Conservation (phyloP, 2,888 invertebrate species). For the Rhagophthalmus giganteus region DNA sequence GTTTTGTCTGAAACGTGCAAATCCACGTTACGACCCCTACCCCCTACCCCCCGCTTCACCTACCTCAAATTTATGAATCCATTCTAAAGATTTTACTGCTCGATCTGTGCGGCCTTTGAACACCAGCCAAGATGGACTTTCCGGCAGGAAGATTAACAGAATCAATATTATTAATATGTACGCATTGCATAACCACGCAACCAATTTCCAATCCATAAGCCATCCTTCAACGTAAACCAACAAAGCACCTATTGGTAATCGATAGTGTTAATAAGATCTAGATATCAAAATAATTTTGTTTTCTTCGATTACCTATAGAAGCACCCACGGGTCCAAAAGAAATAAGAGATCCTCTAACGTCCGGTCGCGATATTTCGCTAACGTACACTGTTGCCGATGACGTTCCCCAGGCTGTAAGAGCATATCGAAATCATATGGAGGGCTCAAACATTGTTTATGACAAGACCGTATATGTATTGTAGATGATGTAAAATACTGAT, state of each 20-base stretch:
- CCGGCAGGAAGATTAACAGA: neutral
- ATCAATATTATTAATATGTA: neutral
- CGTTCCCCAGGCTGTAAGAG: neutral
- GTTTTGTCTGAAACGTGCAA: no score
- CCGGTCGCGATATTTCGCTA: slow-evolving; percentile 63
- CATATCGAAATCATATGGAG: no score
- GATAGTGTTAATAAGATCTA: no score
- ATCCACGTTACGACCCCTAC: no score
- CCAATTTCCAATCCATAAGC: neutral
- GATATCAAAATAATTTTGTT: no score
- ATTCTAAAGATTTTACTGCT: neutral
- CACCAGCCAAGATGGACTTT: slow-evolving; percentile 4
- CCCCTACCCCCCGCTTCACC: no score
- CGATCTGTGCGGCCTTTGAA: neutral
- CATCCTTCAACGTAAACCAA: neutral
- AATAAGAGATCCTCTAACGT: slow-evolving; percentile 63
- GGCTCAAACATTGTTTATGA: no score
- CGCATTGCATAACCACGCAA: neutral
- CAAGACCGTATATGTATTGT: no score
- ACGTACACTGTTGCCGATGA: slow-evolving; percentile 63
- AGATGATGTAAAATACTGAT: no score
- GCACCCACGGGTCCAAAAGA: no score
- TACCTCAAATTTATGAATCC: neutral
- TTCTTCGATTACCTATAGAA: no score
- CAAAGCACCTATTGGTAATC: neutral